Base-by-base conservation (phyloP, 2,113 vertebrate genomes). In the Larimichthys crocea region DNA sequence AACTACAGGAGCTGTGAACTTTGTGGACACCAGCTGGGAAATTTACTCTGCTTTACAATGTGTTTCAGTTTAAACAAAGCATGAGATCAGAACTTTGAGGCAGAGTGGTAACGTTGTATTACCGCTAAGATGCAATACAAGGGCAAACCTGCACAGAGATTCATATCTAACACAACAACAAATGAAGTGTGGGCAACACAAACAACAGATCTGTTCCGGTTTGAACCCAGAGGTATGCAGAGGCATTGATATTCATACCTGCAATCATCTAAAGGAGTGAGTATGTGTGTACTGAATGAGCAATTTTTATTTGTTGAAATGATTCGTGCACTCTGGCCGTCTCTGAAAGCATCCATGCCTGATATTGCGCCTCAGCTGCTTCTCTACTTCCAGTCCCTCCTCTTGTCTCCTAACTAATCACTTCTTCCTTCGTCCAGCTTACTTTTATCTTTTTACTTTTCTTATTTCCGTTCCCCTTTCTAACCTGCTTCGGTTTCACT, bases 311-410 rank as follows among this genome's bases (percentile, higher is more conserved):
- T 86, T 60, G 65, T 62, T 5, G 61, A 60, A 67, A 24, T 55
- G 56, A 85, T 87, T 88, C 26, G 3, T 65, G 53, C 63, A 62
- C 59, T 60, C 53, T 60, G 10, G 67, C 35, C 16, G 66, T 70
- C 85, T 91, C 76, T 55, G 72, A 80, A 84, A 62, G 77, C 85
- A 87, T 48, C 62, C 90, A 88, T 78, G 85, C 83, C 70, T 85
- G 83, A 85, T 86, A 88, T 88, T 88, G 29, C 49, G 75, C 60
- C 60, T 74, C 42, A 66, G 50, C 74, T 63, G 16, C 63, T 42
- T 12, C 14, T 59, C 61, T 42, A 22, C 31, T 74, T 53, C n/a
- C 42, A 31, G 40, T 15, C 3, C 44, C 22, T 61, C 57, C 20
- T 75, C 42, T 63, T 24, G 14, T 26, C n/a, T 78, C 9, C 1